Evolutionary conservation across 2,113 vertebrate species (phyloP).

Genomic region (Hucho hucho): DNA sequence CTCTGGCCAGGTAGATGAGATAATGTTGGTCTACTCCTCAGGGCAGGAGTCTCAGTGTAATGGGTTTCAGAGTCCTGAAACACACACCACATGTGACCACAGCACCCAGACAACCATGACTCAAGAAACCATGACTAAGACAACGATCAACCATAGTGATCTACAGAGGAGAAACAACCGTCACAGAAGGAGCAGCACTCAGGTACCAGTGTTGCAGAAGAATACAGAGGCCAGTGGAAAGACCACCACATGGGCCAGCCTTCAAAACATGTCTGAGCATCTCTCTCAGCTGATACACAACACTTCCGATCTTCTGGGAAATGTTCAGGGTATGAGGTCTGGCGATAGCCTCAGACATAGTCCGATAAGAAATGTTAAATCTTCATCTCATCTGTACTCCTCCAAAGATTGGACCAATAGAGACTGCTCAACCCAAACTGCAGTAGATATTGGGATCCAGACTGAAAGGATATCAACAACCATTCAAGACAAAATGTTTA

Average conservation of each 20-base stretch:
- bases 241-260: constrained; percentile 78
- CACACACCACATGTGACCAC: constrained; percentile 67
- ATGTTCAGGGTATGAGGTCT: constrained; percentile 79
- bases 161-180: constrained; percentile 63
- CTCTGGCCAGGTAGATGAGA: constrained; percentile 77
- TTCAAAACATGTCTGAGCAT: constrained; percentile 89
- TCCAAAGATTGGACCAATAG: constrained; percentile 34
- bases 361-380: constrained; percentile 31
- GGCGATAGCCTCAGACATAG: constrained; percentile 48
- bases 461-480: constrained; percentile 60
- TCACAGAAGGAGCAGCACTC: constrained; percentile 74
- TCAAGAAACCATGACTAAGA: neutral
- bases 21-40: constrained; percentile 75
- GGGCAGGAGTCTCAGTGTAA: constrained; percentile 64
- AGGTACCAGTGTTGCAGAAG: constrained; percentile 51
- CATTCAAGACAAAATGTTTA: constrained; percentile 16
- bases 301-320: constrained; percentile 88
- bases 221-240: constrained; percentile 43
- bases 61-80: constrained; percentile 11
- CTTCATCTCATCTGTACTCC: neutral
- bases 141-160: constrained; percentile 10
- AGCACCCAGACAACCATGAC: constrained; percentile 75
- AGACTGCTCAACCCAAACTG: constrained; percentile 82
- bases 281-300: constrained; percentile 88
- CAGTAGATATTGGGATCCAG: constrained; percentile 80